Evolutionary conservation across 1,140 invertebrate genomes (phyloP).

Genomic region (Spodoptera frugiperda): DNA sequence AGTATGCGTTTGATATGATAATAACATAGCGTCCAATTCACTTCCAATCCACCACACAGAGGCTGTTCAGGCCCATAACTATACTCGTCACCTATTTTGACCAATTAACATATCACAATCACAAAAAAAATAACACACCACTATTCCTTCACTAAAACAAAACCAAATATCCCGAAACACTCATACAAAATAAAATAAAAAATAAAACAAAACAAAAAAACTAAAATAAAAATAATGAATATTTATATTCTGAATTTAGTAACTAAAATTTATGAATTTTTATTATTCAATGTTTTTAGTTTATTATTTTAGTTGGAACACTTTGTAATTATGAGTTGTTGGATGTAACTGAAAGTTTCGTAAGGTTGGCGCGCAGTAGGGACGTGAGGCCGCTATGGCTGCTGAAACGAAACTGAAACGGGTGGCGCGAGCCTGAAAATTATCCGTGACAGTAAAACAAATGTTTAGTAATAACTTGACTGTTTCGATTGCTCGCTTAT

Average conservation of each 20-base stretch:
- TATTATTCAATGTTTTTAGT: neutral
- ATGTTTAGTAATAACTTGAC: constrained; percentile 10
- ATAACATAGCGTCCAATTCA: constrained; percentile 81
- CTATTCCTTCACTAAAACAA: constrained; percentile 40
- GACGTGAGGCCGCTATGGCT: constrained; percentile 24
- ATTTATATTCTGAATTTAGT: neutral
- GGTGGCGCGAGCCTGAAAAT: constrained; percentile 30
- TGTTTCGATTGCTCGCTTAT: neutral
- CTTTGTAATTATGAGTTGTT: neutral
- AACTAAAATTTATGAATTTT: neutral
- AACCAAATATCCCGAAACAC: neutral
- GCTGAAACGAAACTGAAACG: constrained; percentile 43
- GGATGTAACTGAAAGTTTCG: constrained; percentile 39
- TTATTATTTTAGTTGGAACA: neutral
- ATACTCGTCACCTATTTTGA: constrained; percentile 75
- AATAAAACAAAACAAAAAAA: constrained; percentile 10
- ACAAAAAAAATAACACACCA: constrained; percentile 50
- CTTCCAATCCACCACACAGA: constrained; percentile 62
- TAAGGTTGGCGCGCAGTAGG: neutral
- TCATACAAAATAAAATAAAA: neutral
- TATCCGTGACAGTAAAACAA: constrained; percentile 26
- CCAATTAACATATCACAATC: constrained; percentile 52
- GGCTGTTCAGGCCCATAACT: constrained; percentile 52
- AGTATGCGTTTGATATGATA: constrained; percentile 72
- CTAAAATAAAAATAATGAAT: neutral